Evolutionary conservation across 2,888 invertebrate species (phyloP), one percentile per base, ranked within the genome.

Genomic region (Synanthedon vespiformis): DNA sequence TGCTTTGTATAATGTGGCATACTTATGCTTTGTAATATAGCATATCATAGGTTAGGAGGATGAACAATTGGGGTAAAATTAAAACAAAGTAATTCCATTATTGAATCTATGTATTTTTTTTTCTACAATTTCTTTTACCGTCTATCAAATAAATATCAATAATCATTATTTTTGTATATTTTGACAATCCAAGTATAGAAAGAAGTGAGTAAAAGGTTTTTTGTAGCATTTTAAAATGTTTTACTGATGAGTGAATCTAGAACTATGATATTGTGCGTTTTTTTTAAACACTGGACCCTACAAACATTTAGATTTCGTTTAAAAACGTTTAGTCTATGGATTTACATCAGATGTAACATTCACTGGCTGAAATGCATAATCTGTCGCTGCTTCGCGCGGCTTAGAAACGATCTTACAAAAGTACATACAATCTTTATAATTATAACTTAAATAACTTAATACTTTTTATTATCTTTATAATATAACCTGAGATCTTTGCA

Each of bases 391-490:
- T 59, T 66, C 57, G 69, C 71, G 72, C 74, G 68, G 68, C 75
- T 70, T 77, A 77, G 64, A 78, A 84, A 83, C 83, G 77, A 81
- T 78, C 81, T 83, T 84, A 83, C 75, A 83, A 83, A 84, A 80
- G 75, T 34, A 34, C 34, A 78, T 78, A 81, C 82, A 80, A 74
- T 80, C 68, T 80, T 53, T 56, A 82, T 82, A 81, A 48, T n/a
- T 83, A 77, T 84, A 84, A 86, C 86, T 86, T 86, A 87, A 84
- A 87, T 87, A 86, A 87, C 86, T 86, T 85, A 87, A 87, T 87
- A 87, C 85, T 87, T 82, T 78, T 85, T 78, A 85, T 85, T 78
- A 85, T 77, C 83, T 80, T 81, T 85, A 84, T 84, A 81, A 82
- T 81, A 82, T 83, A 86, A 83, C 80, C 82, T 86, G 86, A 87